Evolutionary conservation across 2,797 vertebrate genomes (phyloP), one percentile per base, ranked within the genome.

Genomic region (Lerista edwardsae): DNA sequence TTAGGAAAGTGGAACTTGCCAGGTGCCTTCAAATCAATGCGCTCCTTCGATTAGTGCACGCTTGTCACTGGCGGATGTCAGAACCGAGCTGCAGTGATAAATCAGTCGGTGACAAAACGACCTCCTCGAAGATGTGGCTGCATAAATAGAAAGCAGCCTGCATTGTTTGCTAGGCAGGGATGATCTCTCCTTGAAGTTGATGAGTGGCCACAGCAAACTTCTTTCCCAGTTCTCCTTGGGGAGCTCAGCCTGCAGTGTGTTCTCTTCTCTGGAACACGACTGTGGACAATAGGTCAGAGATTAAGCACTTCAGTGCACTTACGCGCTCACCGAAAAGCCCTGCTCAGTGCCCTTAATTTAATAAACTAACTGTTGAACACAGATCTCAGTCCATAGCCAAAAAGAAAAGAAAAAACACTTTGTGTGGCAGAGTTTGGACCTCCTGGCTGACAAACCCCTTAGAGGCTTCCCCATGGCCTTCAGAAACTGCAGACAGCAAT

Each of bases 211-310:
- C 81, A 41, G 15, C 51, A 47, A 82, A 84, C 41, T 88, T 91
- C 51, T 91, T 91, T 93, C 90, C 90, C 94, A 91, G 71, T 95
- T 94, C 94, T 92, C 91, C 92, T 92, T 90, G 90, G 92, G 92
- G 90, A 91, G 51, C 87, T 83, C 89, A 88, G 91, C 82, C 91
- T 91, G 92, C 84, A 91, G 34, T 76, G 72, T 86, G 92, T 91
- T 90, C 90, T 93, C 90, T 90, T 83, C 91, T 87, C 91, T 91
- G 93, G 91, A 93, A 87, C 89, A 90, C 75, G 74, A 73, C 61
- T 91, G 29, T 61, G 92, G 93, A 93, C 91, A 82, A 86, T 87
- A 87, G 93, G 90, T 92, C 88, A 87, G 89, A 91, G 90, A 91
- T 92, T 89, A 92, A 91, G 84, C 74, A 88, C 84, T 91, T 90